A percentile compares a stretch with the other conserved stretches of the same genome.
Conservation (phyloP, 35 echinoderm and acorn worm species). For the Amphiura filiformis region DNA sequence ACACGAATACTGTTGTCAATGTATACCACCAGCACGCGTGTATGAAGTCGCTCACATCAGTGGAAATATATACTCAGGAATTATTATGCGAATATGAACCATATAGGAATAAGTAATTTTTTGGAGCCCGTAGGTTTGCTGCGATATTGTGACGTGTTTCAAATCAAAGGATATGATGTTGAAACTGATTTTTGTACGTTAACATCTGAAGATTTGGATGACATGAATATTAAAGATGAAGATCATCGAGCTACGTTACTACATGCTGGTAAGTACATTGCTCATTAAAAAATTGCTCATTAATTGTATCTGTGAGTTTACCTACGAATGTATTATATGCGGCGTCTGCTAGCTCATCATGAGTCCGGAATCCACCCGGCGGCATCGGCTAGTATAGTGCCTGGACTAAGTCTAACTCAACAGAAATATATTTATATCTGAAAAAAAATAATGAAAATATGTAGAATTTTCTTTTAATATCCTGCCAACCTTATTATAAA, state of each 20-base stretch:
- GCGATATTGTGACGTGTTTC: constrained; percentile 72
- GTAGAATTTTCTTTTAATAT: no score
- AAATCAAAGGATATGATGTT: constrained; percentile 77
- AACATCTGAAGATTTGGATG: constrained; percentile 46
- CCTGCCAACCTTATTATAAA: no score
- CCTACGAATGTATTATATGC: no score
- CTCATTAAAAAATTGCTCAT: not conserved
- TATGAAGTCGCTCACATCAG: not conserved
- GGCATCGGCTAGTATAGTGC: no score
- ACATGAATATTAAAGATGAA: constrained; percentile 50
- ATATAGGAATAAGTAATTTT: constrained; percentile 64
- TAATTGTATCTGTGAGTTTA: no score
- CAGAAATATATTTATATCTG: no score
- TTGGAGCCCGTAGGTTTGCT: constrained; percentile 67
- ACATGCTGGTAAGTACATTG: constrained; percentile 59
- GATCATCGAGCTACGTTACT: constrained; percentile 57
- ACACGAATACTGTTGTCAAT: not conserved
- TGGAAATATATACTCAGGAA: not conserved
- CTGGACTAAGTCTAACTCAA: no score
- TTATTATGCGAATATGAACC: constrained; percentile 45
- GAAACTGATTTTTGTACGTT: constrained; percentile 63
- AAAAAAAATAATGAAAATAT: no score
- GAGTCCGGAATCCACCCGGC: no score
- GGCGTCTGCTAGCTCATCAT: no score
- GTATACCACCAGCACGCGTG: not conserved